Evolutionary conservation across 2,797 vertebrate species (phyloP), one percentile per base, ranked within the genome.

Genomic region (Neoniphon sammara): DNA sequence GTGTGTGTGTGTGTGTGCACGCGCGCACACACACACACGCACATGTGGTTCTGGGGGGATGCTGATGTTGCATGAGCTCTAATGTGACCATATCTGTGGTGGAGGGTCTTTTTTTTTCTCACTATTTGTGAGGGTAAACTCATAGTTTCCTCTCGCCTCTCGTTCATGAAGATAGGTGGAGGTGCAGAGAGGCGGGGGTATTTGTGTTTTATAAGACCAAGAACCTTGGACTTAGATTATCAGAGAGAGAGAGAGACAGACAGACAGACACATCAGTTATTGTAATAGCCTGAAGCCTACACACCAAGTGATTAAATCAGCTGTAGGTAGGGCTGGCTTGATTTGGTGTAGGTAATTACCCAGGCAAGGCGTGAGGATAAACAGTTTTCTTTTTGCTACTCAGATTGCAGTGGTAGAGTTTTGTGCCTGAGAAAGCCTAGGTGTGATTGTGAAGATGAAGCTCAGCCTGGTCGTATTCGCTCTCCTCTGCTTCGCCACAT

Each of bases 131-230:
- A 72, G n/a, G 23, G 21, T 82, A 23, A 73, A 55, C 62, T 85
- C 66, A 82, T 14, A 36, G 47, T 89, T 91, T 91, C 89, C 87
- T 39, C 23, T 78, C 49, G 21, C 72, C 20, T 44, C 11, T 34
- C 27, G 58, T 34, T 70, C 30, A 30, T 20, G 0, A 8, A 65
- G 67, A 68, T 11, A 17, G 18, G 12, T 23, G 25, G 34, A 9
- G 55, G 58, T 65, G 56, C 54, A 52, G 25, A 3, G 23, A 39
- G 36, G 36, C 12, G 31, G 62, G 77, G 57, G 66, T 36, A 14
- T 18, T 62, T 7, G 3, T 18, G n/a, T 27, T 66, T 55, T 82
- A 82, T 80, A 87, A 87, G 27, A 70, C 39, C 14, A 12, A 1
- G 31, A 20, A 34, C 56, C 10, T n/a, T n/a, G n/a, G 27, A 49